phyloP scores from a whole-genome alignment of 2,888 invertebrate genomes.

The Mayetiola destructor region DNA sequence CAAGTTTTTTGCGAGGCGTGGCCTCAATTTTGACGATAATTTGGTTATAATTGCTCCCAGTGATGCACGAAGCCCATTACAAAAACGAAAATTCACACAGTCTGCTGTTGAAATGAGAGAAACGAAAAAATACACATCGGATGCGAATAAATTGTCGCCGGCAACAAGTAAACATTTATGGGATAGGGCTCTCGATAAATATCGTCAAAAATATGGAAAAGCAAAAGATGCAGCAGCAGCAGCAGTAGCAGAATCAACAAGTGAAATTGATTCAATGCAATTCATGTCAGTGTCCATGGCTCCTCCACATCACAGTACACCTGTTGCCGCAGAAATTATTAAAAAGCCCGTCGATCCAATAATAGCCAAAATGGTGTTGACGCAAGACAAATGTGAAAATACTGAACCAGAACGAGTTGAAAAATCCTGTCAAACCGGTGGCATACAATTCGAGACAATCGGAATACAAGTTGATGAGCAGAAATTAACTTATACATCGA shows the following conservation, averaged over 20 bases:
- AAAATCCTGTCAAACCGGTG: background rate
- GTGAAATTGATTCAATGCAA: background rate
- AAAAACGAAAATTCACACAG: slow-evolving; percentile 2
- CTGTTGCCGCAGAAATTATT: background rate
- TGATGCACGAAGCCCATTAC: background rate
- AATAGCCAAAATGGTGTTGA: background rate
- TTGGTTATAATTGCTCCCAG: slow-evolving; percentile 2
- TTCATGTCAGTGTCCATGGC: background rate
- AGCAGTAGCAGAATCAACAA: too few species aligned
- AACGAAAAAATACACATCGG: background rate
- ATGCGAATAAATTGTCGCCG: background rate
- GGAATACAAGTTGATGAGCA: background rate
- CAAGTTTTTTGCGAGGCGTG: slow-evolving; percentile 23
- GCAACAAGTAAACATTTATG: slow-evolving; percentile 4
- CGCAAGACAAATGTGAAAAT: background rate
- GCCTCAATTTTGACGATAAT: slow-evolving; percentile 17
- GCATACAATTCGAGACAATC: background rate
- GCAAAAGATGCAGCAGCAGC: background rate
- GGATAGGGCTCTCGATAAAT: slow-evolving; percentile 1
- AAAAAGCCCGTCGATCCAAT: too few species aligned
- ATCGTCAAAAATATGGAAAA: slow-evolving; percentile 8
- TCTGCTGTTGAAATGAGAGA: slow-evolving; percentile 7
- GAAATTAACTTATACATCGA: background rate
- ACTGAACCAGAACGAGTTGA: background rate
- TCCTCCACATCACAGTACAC: slow-evolving; percentile 14